Base-by-base conservation (phyloP, 2,113 vertebrate genomes). In the Solea senegalensis region DNA sequence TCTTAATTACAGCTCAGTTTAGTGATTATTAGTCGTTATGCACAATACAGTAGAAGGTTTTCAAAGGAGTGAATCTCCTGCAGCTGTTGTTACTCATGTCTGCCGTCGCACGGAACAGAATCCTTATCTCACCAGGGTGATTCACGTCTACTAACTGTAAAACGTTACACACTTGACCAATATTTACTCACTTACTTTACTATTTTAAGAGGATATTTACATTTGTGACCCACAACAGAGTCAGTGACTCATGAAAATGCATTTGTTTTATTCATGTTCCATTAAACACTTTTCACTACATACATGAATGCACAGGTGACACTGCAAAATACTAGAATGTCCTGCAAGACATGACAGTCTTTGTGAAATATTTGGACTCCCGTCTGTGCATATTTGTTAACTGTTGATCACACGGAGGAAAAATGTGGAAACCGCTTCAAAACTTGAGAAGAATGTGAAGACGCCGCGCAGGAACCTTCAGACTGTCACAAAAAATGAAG, bases 391-490 rank as follows among this genome's bases (percentile, higher is more conserved):
- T 26, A 15, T 57, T 71, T 65, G 63, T 11, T 41, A 11, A 55
- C 7, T 7, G 26, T 45, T 26, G 49, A 60, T 55, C 28, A 49
- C 53, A 65, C 7, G 9, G 39, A 41, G 57, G 59, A 81, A 78
- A 54, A 62, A 76, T 76, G 54, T 46, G 48, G 49, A 46, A 62
- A 54, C 21, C 70, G 39, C 44, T n/a, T 1, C 0, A 34, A 74
- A 11, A 9, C 28, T 14, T 40, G 34, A 55, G 46, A 66, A 43
- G 9, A 76, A 81, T 81, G 61, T 60, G 50, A 78, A 75, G 46
- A 44, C 49, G 58, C 21, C 16, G 8, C 3, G 5, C 13, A 50
- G 49, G 21, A 27, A 1, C 68, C 60, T 79, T 74, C 58, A 64
- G 40, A 72, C n/a, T 43, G 6, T n/a, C 13, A 11, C 7, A 60